These are phyloP conservation scores for Plagodis pulveraria DNA, from an alignment of 2,888 invertebrate genomes.

Conservation along the genomic window DNA sequence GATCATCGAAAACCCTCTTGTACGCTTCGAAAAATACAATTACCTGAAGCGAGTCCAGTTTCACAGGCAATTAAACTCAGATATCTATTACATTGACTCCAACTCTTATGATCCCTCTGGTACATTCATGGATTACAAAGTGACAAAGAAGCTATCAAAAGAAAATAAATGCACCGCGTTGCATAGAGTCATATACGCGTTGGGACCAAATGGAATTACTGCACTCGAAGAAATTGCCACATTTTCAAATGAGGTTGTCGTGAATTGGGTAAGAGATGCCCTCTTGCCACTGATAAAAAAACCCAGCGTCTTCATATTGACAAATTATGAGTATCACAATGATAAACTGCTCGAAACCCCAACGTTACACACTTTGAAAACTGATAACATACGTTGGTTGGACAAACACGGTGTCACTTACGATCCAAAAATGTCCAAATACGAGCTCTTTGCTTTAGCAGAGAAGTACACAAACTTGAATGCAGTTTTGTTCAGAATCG, in stretches of 20 bases:
- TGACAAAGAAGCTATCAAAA: constrained; percentile 1
- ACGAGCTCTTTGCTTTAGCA: constrained; percentile 45
- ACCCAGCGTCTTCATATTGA: constrained; percentile 43
- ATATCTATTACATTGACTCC: constrained; percentile 47
- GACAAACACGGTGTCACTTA: constrained; percentile 41
- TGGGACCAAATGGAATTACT: constrained; percentile 31
- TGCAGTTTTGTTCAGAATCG: constrained; percentile 30
- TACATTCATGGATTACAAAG: constrained; percentile 17
- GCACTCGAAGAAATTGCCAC: constrained; percentile 21
- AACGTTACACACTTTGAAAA: constrained; percentile 31
- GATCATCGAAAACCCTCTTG: constrained; percentile 51
- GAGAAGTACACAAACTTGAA: constrained; percentile 43
- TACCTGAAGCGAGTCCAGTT: constrained; percentile 47
- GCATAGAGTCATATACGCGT: constrained; percentile 38
- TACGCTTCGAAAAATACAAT: constrained; percentile 49
- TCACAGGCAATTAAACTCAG: constrained; percentile 17
- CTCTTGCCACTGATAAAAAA: constrained; percentile 32
- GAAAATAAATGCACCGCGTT: constrained; percentile 1
- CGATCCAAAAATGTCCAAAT: constrained; percentile 38
- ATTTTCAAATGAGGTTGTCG: constrained; percentile 31
- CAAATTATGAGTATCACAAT: constrained; percentile 34
- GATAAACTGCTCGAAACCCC: constrained; percentile 31
- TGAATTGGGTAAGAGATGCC: constrained; percentile 37
- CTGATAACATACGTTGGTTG: constrained; percentile 48
- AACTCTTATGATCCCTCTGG: constrained; percentile 25